A percentile compares a stretch with the other conserved stretches of the same genome.
phyloP scores from a whole-genome alignment of 2,797 vertebrate species.

The Sebastes elongatus region DNA sequence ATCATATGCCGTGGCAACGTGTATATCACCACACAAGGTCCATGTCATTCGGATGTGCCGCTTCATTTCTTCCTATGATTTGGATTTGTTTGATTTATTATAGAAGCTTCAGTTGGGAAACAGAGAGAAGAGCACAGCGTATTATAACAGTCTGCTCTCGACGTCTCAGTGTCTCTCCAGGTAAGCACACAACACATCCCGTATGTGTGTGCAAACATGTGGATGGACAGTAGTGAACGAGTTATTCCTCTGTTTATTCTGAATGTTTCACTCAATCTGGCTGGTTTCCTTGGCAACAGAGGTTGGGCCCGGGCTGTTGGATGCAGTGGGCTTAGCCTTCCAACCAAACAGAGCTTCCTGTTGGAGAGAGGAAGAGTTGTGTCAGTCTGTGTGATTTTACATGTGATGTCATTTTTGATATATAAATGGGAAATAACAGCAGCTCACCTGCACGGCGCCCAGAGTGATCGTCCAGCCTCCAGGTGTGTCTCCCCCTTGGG shows the following conservation, averaged over 20 bases:
- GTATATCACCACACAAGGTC: background rate
- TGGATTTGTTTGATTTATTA: constrained; percentile 5
- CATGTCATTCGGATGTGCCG: background rate
- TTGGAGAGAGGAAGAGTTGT: constrained; percentile 21
- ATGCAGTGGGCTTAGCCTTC: constrained; percentile 58
- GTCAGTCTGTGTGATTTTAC: background rate
- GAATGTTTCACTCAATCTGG: constrained; percentile 47
- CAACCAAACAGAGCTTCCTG: constrained; percentile 77
- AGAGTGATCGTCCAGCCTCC: constrained; percentile 69
- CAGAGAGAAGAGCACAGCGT: background rate
- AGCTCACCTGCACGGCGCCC: constrained; percentile 76
- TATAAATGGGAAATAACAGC: background rate
- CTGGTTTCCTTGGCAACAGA: constrained; percentile 61
- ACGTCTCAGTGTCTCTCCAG: background rate
- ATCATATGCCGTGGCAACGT: background rate
- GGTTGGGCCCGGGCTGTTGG: constrained; percentile 58
- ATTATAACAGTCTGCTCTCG: background rate
- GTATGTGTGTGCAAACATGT: constrained; percentile 16
- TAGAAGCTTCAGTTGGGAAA: background rate
- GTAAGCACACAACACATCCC: constrained; percentile 6
- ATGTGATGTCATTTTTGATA: background rate
- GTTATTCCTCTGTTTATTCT: background rate
- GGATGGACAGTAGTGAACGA: background rate
- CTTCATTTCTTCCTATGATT: constrained; percentile 15
- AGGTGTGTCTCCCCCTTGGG: constrained; percentile 54